Evolutionary conservation across 2,888 invertebrate genomes (phyloP).

Genomic region (Tubulanus polymorphus): DNA sequence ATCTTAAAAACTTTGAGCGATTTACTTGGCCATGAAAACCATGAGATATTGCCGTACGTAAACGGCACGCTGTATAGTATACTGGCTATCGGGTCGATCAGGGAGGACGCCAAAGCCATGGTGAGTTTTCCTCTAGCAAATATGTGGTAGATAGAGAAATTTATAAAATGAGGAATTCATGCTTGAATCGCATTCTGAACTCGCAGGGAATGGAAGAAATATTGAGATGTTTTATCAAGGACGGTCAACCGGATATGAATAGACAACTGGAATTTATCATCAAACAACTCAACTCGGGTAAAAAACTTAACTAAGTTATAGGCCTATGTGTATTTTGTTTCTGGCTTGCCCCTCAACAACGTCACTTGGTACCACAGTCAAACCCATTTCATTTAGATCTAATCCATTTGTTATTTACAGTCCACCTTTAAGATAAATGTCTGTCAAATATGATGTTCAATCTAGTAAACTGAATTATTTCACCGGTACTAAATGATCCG

Average conservation of each 20-base stretch:
- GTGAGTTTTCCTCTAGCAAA: slow-evolving; percentile 25
- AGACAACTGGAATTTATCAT: slow-evolving; percentile 55
- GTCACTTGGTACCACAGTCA: too few species aligned
- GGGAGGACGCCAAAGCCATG: slow-evolving; percentile 56
- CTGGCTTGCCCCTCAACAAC: too few species aligned
- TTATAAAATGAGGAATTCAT: background rate
- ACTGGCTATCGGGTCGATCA: slow-evolving; percentile 55
- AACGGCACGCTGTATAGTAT: slow-evolving; percentile 59
- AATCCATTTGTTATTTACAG: too few species aligned
- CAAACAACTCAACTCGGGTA: slow-evolving; percentile 52
- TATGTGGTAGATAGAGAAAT: background rate
- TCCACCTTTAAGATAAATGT: too few species aligned
- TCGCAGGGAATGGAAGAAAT: slow-evolving; percentile 54
- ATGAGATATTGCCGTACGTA: slow-evolving; percentile 58
- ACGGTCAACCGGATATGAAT: slow-evolving; percentile 52
- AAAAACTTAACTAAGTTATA: too few species aligned
- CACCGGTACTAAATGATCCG: too few species aligned
- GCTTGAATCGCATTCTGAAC: background rate
- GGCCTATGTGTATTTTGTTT: too few species aligned
- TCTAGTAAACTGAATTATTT: too few species aligned
- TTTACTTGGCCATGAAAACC: slow-evolving; percentile 53
- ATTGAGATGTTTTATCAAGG: slow-evolving; percentile 48
- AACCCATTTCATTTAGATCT: too few species aligned
- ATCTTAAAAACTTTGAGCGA: slow-evolving; percentile 54
- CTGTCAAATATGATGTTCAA: too few species aligned